A percentile compares a stretch with the other conserved stretches of the same genome.
Conservation (phyloP, 2,888 invertebrate species). For the Tetragonula carbonaria region DNA sequence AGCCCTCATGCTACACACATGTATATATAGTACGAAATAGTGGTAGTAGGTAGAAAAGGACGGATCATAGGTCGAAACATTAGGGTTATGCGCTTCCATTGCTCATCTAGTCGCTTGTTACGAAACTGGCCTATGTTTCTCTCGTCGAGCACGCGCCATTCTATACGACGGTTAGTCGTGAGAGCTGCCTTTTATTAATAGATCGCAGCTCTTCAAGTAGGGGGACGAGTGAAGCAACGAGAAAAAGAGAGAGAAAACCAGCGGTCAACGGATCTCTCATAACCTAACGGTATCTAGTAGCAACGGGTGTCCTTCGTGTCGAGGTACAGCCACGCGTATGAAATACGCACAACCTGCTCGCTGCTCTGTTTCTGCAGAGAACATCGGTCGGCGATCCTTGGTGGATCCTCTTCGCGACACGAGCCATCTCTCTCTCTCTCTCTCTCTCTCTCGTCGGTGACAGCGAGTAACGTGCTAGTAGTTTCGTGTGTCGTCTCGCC, state of each 20-base stretch:
- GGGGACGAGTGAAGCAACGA: conserved; percentile 18
- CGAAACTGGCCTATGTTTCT: conserved; percentile 65
- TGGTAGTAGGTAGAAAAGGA: not conserved
- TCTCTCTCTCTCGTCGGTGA: not conserved
- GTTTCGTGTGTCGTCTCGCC: not conserved
- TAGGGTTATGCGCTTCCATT: conserved; percentile 9
- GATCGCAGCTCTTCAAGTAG: conserved; percentile 63
- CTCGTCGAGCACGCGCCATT: conserved; percentile 46
- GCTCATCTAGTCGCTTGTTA: conserved; percentile 52
- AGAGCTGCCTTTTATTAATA: conserved; percentile 75
- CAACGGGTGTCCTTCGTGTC: conserved; percentile 2
- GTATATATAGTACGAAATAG: not conserved
- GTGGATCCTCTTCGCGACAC: not conserved
- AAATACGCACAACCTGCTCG: not conserved
- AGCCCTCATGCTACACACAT: not conserved
- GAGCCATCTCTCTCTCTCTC: not conserved
- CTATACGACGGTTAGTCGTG: conserved; percentile 56
- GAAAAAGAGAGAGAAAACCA: conserved; percentile 47
- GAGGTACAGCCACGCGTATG: not conserved
- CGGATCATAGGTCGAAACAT: not conserved
- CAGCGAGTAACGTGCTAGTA: conserved; percentile 9
- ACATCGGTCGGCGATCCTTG: not conserved
- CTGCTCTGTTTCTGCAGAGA: not conserved
- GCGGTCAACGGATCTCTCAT: conserved; percentile 46
- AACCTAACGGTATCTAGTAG: conserved; percentile 57